phyloP scores from a whole-genome alignment of 2,888 invertebrate species.

The Athalia circularis region DNA sequence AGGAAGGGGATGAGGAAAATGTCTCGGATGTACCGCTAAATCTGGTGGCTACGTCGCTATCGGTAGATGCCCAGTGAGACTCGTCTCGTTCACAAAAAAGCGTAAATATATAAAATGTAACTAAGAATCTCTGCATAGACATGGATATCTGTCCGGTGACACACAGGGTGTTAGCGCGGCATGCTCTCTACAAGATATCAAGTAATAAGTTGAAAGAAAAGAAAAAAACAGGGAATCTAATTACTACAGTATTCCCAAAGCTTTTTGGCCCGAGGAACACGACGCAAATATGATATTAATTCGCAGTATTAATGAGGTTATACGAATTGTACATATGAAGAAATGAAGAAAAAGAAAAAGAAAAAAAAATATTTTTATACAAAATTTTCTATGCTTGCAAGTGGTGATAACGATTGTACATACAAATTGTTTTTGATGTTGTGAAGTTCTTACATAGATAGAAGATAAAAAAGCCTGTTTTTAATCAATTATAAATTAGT shows the following conservation, averaged over 20 bases:
- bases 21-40: slow-evolving; percentile 81
- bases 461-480: slow-evolving; percentile 38
- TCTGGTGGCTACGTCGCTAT: slow-evolving; percentile 82
- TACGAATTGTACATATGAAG: slow-evolving; percentile 61
- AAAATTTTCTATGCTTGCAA: slow-evolving; percentile 70
- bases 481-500: slow-evolving; percentile 38
- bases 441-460: slow-evolving; percentile 40
- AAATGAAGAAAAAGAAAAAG: slow-evolving; percentile 64
- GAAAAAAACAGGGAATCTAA: slow-evolving; percentile 35
- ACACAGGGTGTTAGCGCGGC: slow-evolving; percentile 47
- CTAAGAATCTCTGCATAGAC: slow-evolving; percentile 49
- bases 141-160: slow-evolving; percentile 48
- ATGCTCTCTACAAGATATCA: slow-evolving; percentile 44
- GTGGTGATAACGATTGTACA: slow-evolving; percentile 63
- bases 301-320: slow-evolving; percentile 71
- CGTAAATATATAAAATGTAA: slow-evolving; percentile 41
- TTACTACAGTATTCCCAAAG: slow-evolving; percentile 54
- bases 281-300: slow-evolving; percentile 66
- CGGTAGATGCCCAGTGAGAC: slow-evolving; percentile 78
- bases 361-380: slow-evolving; percentile 72
- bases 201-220: slow-evolving; percentile 22
- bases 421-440: slow-evolving; percentile 52
- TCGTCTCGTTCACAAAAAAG: slow-evolving; percentile 27
- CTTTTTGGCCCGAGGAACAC: slow-evolving; percentile 66
- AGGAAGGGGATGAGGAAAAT: slow-evolving; percentile 75